Evolutionary conservation across 1,140 invertebrate species (phyloP).

Genomic region (Drosophila eugracilis): DNA sequence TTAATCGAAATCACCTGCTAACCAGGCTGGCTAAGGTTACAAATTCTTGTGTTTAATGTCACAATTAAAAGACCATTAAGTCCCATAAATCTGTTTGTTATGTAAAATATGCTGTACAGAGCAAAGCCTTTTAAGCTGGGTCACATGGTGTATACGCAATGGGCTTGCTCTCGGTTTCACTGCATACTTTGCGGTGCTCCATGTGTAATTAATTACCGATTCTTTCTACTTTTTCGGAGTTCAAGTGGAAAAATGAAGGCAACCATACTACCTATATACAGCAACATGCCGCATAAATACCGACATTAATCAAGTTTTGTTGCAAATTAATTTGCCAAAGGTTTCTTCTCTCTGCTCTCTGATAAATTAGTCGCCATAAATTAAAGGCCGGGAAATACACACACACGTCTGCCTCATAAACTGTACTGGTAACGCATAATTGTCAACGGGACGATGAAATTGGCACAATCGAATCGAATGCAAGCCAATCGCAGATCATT

Average conservation of each 20-base stretch:
- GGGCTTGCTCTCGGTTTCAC: slow-evolving; percentile 1
- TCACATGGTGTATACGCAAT: slow-evolving; percentile 50
- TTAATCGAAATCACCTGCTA: slow-evolving; percentile 14
- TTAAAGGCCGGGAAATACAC: slow-evolving; percentile 17
- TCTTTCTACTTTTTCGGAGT: slow-evolving; percentile 40
- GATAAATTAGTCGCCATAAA: slow-evolving; percentile 57
- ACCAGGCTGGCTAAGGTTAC: slow-evolving; percentile 2
- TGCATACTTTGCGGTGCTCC: slow-evolving; percentile 42
- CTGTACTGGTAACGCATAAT: slow-evolving; percentile 31
- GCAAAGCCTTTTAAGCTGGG: slow-evolving; percentile 32
- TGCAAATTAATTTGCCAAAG: slow-evolving; percentile 64
- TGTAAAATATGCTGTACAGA: slow-evolving; percentile 37
- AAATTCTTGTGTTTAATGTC: slow-evolving; percentile 22
- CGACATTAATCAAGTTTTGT: slow-evolving; percentile 61
- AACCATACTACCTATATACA: background rate
- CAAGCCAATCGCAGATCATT: slow-evolving; percentile 61
- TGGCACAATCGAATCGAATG: slow-evolving; percentile 61
- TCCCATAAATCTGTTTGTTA: slow-evolving; percentile 48
- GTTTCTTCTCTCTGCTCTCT: slow-evolving; percentile 28
- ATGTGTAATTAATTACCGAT: slow-evolving; percentile 58
- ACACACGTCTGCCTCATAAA: slow-evolving; percentile 28
- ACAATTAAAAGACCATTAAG: slow-evolving; percentile 54
- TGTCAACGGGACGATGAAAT: slow-evolving; percentile 55
- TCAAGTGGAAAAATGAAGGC: slow-evolving; percentile 37
- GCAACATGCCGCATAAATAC: slow-evolving; percentile 47